Base-by-base conservation (phyloP, 1,140 invertebrate genomes). In the Tachypleus tridentatus region DNA sequence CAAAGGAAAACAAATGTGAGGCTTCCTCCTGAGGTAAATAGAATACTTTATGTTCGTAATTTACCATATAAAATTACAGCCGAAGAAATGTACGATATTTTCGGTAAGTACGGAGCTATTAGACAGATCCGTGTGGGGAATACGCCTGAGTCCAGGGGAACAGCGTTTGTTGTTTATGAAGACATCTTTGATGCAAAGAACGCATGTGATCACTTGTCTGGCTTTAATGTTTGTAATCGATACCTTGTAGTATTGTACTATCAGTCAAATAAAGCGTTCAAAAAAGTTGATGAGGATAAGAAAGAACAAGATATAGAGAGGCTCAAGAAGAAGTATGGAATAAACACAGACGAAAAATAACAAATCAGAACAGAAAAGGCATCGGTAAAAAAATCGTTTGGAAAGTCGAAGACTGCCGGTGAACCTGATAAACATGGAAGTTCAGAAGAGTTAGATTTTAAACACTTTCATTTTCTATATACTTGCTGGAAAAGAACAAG, bases 31-130 rank as follows among this genome's bases (percentile, higher is more conserved):
- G 97, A 99, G 83, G 97, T 99, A 1, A 99, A 99, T 77, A 82
- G 96, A 76, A 93, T 99, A 61, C 79, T 99, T 10, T 99, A 98
- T 74, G 87, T 99, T 3, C 84, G 95, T 73, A 99, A 99, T 80
- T 80, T 99, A 60, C 97, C 97, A 1, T 99, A 99, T 74, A 99
- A 98, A 83, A 99, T 99, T 63, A 98, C 95, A 62, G 91, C 91
- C n/a, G 97, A 99, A 81, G 97, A 99, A 85, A 99, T 99, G 97
- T 99, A 99, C 76, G 97, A 99, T 80, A 99, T 99, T 70, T 99
- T 99, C 84, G 97, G 97, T 52, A 99, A 99, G 83, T 99, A 98
- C 81, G 97, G 97, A 74, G 96, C 97, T 10, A 98, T 99, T 65
- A 78, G 97, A 70, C 97, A 99, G 81, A 98, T 99, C 63, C 80